Percentiles rank a stretch among this genome's conserved stretches.
Conservation (phyloP, 1,140 invertebrate species). For the Temnothorax curvispinosus region DNA sequence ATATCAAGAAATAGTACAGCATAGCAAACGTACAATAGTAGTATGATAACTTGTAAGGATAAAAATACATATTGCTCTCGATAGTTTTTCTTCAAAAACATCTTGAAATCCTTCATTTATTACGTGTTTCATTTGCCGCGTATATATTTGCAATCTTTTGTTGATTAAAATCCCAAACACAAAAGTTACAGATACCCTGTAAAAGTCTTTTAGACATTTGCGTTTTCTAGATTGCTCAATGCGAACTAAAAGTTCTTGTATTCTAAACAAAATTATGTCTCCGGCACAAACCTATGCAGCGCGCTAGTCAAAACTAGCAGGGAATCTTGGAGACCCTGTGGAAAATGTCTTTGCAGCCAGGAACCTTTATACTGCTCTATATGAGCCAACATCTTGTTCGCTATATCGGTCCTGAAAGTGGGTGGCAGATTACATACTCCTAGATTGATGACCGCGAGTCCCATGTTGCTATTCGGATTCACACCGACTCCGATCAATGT, state of each 20-base stretch:
- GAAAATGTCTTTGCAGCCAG: slow-evolving; percentile 87
- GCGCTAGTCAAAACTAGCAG: slow-evolving; percentile 86
- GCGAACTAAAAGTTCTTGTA: slow-evolving; percentile 31
- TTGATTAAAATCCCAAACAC: neutral
- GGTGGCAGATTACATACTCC: slow-evolving; percentile 88
- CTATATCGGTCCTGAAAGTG: slow-evolving; percentile 88
- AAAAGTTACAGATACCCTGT: neutral
- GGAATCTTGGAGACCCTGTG: slow-evolving; percentile 87
- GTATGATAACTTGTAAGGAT: slow-evolving; percentile 1
- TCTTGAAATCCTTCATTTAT: slow-evolving; percentile 5
- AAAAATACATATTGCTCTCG: slow-evolving; percentile 47
- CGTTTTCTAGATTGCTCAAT: slow-evolving; percentile 1
- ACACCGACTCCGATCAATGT: slow-evolving; percentile 87
- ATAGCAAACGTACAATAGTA: slow-evolving; percentile 10
- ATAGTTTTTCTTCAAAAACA: neutral
- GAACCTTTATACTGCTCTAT: slow-evolving; percentile 88
- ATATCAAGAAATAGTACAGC: slow-evolving; percentile 1
- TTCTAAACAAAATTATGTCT: slow-evolving; percentile 76
- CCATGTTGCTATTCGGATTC: slow-evolving; percentile 88
- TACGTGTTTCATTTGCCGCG: neutral
- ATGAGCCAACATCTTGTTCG: slow-evolving; percentile 88
- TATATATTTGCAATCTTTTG: slow-evolving; percentile 26
- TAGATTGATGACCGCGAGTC: slow-evolving; percentile 88
- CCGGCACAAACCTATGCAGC: slow-evolving; percentile 86
- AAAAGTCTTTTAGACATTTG: slow-evolving; percentile 49